Percentiles rank a stretch among this genome's conserved stretches.
These are phyloP conservation scores for Clitarchus hookeri DNA, from an alignment of 2,888 invertebrate genomes.

Conservation along the genomic window DNA sequence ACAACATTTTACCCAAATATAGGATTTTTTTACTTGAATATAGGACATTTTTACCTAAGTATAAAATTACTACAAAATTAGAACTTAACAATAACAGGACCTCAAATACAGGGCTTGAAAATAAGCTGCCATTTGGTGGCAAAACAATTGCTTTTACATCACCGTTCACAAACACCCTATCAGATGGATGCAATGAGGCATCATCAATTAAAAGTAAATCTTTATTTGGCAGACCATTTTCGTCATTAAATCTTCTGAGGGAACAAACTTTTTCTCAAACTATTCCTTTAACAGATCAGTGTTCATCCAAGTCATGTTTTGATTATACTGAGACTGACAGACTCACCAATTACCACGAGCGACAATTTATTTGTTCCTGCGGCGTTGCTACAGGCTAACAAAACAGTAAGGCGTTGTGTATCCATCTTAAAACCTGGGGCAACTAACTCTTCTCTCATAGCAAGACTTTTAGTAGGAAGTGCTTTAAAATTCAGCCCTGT, in stretches of 20 bases:
- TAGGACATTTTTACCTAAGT: too few species aligned
- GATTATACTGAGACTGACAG: neutral
- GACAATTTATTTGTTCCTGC: neutral
- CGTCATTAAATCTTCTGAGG: constrained; percentile 23
- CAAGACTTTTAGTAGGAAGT: neutral
- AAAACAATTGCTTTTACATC: neutral
- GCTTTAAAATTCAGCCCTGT: neutral
- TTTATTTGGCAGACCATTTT: constrained; percentile 16
- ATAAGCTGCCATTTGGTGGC: neutral
- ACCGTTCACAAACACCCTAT: neutral
- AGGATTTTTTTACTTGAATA: too few species aligned
- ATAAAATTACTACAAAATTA: too few species aligned
- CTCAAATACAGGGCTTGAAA: too few species aligned
- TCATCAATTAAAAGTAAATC: constrained; percentile 25
- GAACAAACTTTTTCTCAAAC: constrained; percentile 23
- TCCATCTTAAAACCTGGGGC: constrained; percentile 22
- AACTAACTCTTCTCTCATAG: too few species aligned
- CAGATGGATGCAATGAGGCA: constrained; percentile 20
- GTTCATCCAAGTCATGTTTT: constrained; percentile 22
- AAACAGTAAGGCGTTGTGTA: constrained; percentile 7
- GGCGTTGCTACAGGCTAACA: constrained; percentile 17
- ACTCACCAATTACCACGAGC: constrained; percentile 12
- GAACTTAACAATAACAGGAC: too few species aligned
- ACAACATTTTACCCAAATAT: too few species aligned
- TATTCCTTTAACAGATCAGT: neutral